Base-by-base conservation (phyloP, 1,140 invertebrate genomes). In the Leptinotarsa texana region DNA sequence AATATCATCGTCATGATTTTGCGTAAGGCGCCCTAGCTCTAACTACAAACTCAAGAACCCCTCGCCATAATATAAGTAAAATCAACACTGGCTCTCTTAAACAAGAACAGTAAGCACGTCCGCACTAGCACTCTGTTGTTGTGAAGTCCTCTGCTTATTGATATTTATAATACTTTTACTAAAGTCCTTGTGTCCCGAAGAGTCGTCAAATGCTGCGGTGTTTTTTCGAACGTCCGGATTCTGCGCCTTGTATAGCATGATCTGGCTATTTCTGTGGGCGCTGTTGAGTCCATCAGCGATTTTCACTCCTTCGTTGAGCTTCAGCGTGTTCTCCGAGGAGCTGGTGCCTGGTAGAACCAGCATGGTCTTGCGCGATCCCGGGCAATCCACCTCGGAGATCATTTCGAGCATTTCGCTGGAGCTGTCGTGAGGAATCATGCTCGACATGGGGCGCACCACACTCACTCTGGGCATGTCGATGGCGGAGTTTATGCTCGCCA, bases 211-310 rank as follows among this genome's bases (percentile, higher is more conserved):
- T 71, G 92, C 91, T 70, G 92, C 92, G 17, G 92, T 93, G 84
- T 93, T 93, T 84, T 93, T 94, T 74, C 92, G 88, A 81, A 93
- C 91, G 83, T 94, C 93, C 47, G 89, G 88, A 85, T 92, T 92
- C 83, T 92, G 92, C 67, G 91, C 90, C 84, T 93, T 93, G 85
- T 91, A 91, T 70, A 92, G 87, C 83, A 92, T 86, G 61, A 91
- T 91, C 83, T 91, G 88, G 62, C 87, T 89, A 80, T 88, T 87
- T 63, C 88, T 84, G 81, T 89, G 89, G 80, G 80, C 89, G 85
- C 74, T 81, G 74, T 82, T 86, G 15, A 85, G 73, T 15, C 83
- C 83, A 57, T 83, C 82, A 71, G 76, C 76, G 47, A 76, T 66
- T 57, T 81, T 81, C 13, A 76, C 70, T 15, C 76, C 72, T 17